A percentile compares a stretch with the other conserved stretches of the same genome.
Evolutionary conservation across 1,140 invertebrate species (phyloP).

Genomic region (Lamellibrachia luymesi): DNA sequence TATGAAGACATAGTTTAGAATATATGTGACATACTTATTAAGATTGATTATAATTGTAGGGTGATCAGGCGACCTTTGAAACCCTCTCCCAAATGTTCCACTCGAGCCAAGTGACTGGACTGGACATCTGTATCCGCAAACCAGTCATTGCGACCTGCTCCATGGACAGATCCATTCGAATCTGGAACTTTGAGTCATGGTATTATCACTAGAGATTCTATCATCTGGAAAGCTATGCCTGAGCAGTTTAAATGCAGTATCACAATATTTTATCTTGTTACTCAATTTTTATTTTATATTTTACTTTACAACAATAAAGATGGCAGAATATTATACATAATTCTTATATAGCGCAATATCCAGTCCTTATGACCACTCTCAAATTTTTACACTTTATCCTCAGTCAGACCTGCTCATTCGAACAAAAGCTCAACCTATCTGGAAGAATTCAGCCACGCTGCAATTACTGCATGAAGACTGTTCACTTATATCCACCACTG

Average conservation of each 20-base stretch:
- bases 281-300: neutral
- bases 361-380: no score
- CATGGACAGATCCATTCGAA: constrained; percentile 75
- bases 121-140: constrained; percentile 85
- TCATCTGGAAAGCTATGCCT: constrained; percentile 3
- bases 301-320: neutral
- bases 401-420: no score
- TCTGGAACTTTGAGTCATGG: constrained; percentile 85
- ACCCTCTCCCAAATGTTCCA: constrained; percentile 74
- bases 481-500: no score
- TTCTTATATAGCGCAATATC: no score
- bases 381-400: no score
- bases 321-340: no score
- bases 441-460: no score
- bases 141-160: constrained; percentile 82
- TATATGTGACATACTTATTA: neutral
- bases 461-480: no score
- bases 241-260: constrained; percentile 10
- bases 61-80: constrained; percentile 56
- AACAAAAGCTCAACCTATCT: no score
- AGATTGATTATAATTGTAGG: constrained; percentile 26
- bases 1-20: constrained; percentile 14
- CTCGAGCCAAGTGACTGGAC: constrained; percentile 71
- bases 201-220: constrained; percentile 28
- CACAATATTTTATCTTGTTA: neutral